Percentiles rank a stretch among this genome's conserved stretches.
These are phyloP conservation scores for Pygoscelis adeliae DNA, from an alignment of 2,113 vertebrate species.

Conservation along the genomic window DNA sequence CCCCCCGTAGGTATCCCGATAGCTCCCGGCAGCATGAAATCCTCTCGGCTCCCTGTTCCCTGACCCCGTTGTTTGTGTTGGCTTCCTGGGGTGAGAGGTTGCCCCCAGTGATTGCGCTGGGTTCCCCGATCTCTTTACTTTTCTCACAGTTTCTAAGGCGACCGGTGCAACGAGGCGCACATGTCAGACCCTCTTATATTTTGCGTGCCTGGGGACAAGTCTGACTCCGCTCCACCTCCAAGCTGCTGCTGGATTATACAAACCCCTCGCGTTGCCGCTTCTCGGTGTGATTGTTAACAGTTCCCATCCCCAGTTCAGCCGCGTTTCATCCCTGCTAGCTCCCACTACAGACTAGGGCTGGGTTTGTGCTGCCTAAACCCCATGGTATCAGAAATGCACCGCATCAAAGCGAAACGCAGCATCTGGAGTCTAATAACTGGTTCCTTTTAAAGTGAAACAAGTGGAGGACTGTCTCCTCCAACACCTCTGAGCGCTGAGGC, in stretches of 20 bases:
- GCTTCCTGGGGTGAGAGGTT: background rate
- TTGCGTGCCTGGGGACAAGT: background rate
- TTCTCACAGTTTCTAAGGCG: background rate
- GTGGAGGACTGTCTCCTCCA: background rate
- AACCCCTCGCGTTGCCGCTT: accelerated
- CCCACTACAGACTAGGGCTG: background rate
- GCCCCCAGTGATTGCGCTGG: accelerated
- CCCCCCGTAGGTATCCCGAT: accelerated
- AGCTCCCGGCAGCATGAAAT: background rate
- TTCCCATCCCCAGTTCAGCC: background rate
- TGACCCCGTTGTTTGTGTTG: background rate
- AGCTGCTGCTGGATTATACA: background rate
- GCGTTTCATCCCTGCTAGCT: background rate
- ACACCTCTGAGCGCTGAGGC: background rate
- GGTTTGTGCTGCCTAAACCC: background rate
- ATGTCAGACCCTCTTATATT: background rate
- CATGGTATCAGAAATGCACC: accelerated
- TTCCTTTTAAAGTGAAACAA: accelerated
- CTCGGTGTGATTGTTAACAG: accelerated
- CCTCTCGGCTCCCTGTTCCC: background rate
- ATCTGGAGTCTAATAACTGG: background rate
- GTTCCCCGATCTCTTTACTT: background rate
- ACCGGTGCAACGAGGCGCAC: background rate
- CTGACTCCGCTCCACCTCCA: background rate
- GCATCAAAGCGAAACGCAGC: accelerated